A percentile compares a stretch with the other conserved stretches of the same genome.
Evolutionary conservation across 2,797 vertebrate genomes (phyloP).

Genomic region (Siniperca scherzeri): DNA sequence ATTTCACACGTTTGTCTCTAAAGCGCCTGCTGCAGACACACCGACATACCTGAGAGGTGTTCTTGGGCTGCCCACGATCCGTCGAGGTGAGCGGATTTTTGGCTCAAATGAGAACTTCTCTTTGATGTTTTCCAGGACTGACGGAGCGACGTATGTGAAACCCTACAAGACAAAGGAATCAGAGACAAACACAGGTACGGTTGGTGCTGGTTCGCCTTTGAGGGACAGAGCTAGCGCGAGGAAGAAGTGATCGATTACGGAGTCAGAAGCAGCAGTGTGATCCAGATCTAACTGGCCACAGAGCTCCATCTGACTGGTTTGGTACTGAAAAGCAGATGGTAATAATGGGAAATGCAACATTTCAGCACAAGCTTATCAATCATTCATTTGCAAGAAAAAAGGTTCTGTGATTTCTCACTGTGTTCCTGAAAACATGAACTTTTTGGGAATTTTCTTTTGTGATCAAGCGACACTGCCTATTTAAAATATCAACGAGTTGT

Average conservation of each 20-base stretch:
- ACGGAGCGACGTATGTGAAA: conserved; percentile 98
- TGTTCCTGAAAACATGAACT: not conserved
- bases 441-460: not conserved
- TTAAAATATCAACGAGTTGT: not conserved
- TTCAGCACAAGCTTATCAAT: no score
- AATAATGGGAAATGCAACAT: no score
- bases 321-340: no score
- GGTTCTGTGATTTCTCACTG: no score
- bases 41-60: conserved; percentile 93
- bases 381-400: no score
- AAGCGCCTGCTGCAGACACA: not conserved
- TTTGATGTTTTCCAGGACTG: conserved; percentile 98
- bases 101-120: conserved; percentile 99
- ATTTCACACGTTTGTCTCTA: not conserved
- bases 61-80: conserved; percentile 96
- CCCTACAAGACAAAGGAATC: conserved; percentile 82
- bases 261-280: not conserved
- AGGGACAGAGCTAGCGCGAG: not conserved
- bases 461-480: not conserved
- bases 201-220: not conserved
- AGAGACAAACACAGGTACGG: not conserved
- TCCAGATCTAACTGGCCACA: not conserved
- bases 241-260: not conserved
- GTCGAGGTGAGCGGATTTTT: conserved; percentile 97
- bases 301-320: not conserved